These are phyloP conservation scores for Emydoidea blandingii DNA, from an alignment of 2,797 vertebrate genomes.

Conservation along the genomic window DNA sequence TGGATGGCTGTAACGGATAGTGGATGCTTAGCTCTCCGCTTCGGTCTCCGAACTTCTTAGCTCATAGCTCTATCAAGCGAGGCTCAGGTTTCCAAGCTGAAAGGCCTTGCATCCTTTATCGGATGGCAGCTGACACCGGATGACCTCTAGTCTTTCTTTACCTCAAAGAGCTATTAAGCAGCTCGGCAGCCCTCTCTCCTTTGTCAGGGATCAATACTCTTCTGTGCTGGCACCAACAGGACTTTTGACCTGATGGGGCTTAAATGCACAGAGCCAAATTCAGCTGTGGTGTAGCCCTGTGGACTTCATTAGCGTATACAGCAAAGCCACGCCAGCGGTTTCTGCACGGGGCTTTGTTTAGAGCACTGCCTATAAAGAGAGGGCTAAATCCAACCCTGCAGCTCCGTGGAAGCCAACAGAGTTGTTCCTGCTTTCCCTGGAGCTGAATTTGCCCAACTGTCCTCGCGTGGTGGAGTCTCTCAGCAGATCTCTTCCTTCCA, in stretches of 20 bases:
- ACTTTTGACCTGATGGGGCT: not conserved
- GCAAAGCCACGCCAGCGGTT: not conserved
- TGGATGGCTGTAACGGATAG: slow-evolving; percentile 36
- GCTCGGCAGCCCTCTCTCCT: rapidly evolving
- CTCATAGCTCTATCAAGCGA: slow-evolving; percentile 22
- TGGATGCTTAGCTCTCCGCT: slow-evolving; percentile 29
- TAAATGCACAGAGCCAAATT: rapidly evolving
- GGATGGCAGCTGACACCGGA: not conserved
- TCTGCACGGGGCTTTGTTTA: not conserved
- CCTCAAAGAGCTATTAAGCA: not conserved
- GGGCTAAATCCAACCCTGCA: not conserved
- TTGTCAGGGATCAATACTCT: not conserved
- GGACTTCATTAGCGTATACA: not conserved
- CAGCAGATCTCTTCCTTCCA: not conserved
- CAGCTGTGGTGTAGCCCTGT: not conserved
- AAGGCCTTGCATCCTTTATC: not conserved
- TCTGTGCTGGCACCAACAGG: rapidly evolving
- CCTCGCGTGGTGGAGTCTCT: not conserved
- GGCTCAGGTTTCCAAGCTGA: slow-evolving; percentile 58
- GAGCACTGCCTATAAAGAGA: not conserved
- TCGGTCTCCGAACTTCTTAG: not conserved
- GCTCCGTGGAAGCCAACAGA: not conserved
- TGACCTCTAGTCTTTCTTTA: slow-evolving; percentile 7
- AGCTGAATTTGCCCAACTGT: not conserved
- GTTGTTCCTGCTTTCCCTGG: too few relatives aligned